Base-by-base conservation (phyloP, 92 coral and sea anemone genomes). In the Parazoanthus swiftii region DNA sequence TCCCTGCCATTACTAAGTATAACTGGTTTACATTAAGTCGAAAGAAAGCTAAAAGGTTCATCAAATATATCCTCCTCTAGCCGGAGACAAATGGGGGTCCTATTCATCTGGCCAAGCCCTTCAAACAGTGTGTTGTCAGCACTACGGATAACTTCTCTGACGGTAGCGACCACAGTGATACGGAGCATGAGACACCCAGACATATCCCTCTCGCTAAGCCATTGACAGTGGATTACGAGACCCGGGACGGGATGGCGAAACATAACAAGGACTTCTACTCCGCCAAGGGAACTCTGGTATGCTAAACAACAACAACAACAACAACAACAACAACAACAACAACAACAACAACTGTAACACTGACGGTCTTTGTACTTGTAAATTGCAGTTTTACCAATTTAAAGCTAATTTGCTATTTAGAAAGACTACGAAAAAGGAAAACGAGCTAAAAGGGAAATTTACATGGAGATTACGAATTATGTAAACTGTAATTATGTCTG, bases 161-260 rank as follows among this genome's bases (percentile, higher is more conserved):
- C 20, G 68, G 79, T 7, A 84, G 87, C 33, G 87, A 84, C 29
- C 87, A 84, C 67, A 84, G 87, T 43, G 87, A 84, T 29, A 70
- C 38, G 2, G 87, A 84, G 25, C 66, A 84, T 21, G 79, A 29
- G 68, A 84, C 43, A 70, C 87, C 59, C 87, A 70, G 78, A 33
- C 66, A 29, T 23, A 84, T 48, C 79, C 79, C 77, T 54, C 82
- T 89, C 7, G 50, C 77, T 7, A 79, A 76, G 37, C 76, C 81
- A 6, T 72, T 88, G 72, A 85, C 91, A 89, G 93, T 95, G 48
- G 98, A 95, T 77, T 95, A 91, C 58, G 98, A 95, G 93, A 95
- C 98, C n/a, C 88, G 95, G 21, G 98, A 95, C 79, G 98, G 98
- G 35, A 86, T 82, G 51, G 98, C 96, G 0, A 93, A 90, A 85